Percentiles rank a stretch among this genome's conserved stretches.
Evolutionary conservation across 2,888 invertebrate species (phyloP).

Genomic region (Philereme vetulata): DNA sequence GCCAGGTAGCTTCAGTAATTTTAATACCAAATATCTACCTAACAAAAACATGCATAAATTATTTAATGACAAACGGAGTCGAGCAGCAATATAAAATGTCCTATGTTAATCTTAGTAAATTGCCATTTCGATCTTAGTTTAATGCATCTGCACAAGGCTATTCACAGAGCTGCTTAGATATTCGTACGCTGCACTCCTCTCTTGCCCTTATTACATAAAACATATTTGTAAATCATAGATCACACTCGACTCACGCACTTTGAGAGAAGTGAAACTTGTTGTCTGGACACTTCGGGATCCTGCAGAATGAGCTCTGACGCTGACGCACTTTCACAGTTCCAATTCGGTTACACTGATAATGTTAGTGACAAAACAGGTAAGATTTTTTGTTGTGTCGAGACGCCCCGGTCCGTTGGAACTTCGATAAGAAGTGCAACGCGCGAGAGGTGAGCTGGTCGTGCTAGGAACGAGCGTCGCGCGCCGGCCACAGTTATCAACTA

Average conservation of each 20-base stretch:
- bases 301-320: background rate
- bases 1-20: too few species aligned
- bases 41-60: too few species aligned
- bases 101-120: too few species aligned
- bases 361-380: slow-evolving; percentile 2
- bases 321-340: background rate
- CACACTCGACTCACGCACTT: slow-evolving; percentile 61
- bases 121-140: slow-evolving; percentile 3
- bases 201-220: slow-evolving; percentile 57
- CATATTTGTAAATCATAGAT: slow-evolving; percentile 51
- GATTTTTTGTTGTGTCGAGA: slow-evolving; percentile 12
- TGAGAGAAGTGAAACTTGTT: slow-evolving; percentile 62
- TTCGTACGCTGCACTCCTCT: slow-evolving; percentile 51
- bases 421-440: slow-evolving; percentile 48
- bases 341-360: background rate
- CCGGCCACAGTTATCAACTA: slow-evolving; percentile 76
- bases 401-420: slow-evolving; percentile 29
- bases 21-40: too few species aligned
- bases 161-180: slow-evolving; percentile 37
- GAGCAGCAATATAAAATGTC: too few species aligned
- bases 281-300: slow-evolving; percentile 23
- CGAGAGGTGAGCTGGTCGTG: slow-evolving; percentile 44
- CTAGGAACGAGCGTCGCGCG: slow-evolving; percentile 64
- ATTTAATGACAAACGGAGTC: too few species aligned
- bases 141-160: slow-evolving; percentile 8